These are phyloP conservation scores for Adoxophyes honmai DNA, from an alignment of 1,140 invertebrate genomes.

Conservation along the genomic window DNA sequence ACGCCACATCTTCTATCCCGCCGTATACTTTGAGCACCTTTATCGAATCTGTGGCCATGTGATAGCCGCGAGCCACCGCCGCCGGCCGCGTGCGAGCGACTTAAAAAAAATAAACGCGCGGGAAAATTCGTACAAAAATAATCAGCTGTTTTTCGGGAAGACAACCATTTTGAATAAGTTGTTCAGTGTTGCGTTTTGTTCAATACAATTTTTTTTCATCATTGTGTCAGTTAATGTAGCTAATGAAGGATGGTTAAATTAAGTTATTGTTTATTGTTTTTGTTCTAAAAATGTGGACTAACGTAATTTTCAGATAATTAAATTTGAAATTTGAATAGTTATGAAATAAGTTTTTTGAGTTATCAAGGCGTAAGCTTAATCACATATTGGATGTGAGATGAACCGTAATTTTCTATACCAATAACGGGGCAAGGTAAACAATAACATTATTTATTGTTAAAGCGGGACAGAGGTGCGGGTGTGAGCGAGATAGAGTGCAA, in stretches of 20 bases:
- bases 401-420: conserved; percentile 50
- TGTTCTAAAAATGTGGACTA: no score
- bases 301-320: no score
- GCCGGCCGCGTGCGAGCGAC: conserved; percentile 46
- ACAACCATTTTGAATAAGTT: no score
- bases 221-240: no score
- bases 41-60: conserved; percentile 39
- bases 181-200: no score
- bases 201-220: no score
- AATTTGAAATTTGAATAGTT: no score
- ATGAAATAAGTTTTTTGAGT: not conserved
- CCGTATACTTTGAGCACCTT: not conserved
- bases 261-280: no score
- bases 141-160: no score
- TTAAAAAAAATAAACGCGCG: not conserved
- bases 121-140: no score
- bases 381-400: conserved; percentile 42
- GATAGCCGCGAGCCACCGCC: conserved; percentile 71
- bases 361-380: conserved; percentile 29
- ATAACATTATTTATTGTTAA: conserved; percentile 58
- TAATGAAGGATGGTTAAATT: no score
- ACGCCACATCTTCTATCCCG: not conserved
- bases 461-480: conserved; percentile 32
- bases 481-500: conserved; percentile 37
- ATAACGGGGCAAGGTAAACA: conserved; percentile 66